Percentiles rank a stretch among this genome's conserved stretches.
phyloP scores from a whole-genome alignment of 2,888 invertebrate species.

The Spialia ferax region DNA sequence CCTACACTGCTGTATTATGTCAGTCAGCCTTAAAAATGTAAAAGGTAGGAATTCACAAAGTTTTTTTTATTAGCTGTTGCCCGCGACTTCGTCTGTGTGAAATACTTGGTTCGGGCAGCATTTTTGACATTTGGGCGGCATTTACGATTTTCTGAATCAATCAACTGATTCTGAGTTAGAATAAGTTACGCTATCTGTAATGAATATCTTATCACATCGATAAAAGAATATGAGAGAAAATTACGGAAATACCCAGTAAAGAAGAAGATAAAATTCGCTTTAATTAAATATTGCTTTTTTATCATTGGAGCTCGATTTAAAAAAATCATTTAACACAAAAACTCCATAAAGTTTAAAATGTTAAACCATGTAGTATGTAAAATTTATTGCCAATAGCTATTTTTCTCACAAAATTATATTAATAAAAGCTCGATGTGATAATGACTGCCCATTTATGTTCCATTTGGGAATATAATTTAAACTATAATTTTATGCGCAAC shows the following conservation, averaged over 20 bases:
- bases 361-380: slow-evolving; percentile 2
- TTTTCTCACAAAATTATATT: slow-evolving; percentile 33
- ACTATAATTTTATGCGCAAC: slow-evolving; percentile 38
- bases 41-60: too few species aligned
- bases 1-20: too few species aligned
- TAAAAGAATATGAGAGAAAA: not conserved
- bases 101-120: too few species aligned
- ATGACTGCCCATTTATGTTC: slow-evolving; percentile 38
- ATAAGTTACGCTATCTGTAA: too few species aligned
- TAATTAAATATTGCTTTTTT: slow-evolving; percentile 1
- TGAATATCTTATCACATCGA: too few species aligned
- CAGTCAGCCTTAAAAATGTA: too few species aligned
- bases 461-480: slow-evolving; percentile 32
- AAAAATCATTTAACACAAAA: slow-evolving; percentile 14
- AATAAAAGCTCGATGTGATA: slow-evolving; percentile 28
- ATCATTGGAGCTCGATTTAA: not conserved
- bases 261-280: not conserved
- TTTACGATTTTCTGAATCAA: too few species aligned
- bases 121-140: too few species aligned
- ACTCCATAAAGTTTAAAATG: slow-evolving; percentile 21
- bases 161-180: too few species aligned
- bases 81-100: too few species aligned
- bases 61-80: too few species aligned
- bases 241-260: not conserved
- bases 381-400: slow-evolving; percentile 21